Evolutionary conservation across 2,888 invertebrate genomes (phyloP), one percentile per base, ranked within the genome.

Genomic region (Arenicola marina): DNA sequence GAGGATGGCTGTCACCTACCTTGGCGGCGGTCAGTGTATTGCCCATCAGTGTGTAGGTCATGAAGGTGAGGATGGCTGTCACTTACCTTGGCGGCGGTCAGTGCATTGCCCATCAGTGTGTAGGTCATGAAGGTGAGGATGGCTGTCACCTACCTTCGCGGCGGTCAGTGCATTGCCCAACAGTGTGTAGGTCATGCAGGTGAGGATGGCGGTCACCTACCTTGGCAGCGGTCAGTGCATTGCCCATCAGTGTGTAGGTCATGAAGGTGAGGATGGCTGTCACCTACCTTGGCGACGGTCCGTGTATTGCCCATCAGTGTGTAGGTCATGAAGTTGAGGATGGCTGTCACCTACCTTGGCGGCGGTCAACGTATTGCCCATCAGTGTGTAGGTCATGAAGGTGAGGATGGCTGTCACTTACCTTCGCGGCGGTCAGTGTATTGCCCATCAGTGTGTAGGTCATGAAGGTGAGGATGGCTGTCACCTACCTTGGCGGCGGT

Each of bases 351-450:
- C n/a, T n/a, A n/a, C n/a, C n/a, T n/a, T n/a, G n/a, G n/a, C n/a
- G n/a, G n/a, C n/a, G n/a, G n/a, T n/a, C n/a, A n/a, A n/a, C n/a
- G 88, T 85, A 72, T 85, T 91, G 87, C 63, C 93, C 90, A 85
- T 71, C 55, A 84, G 64, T 1, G 82, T 79, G 72, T 85, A 85
- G 1, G 85, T 84, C n/a, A 80, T 75, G 67, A 86, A 84, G 24
- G 85, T 85, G 18, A 84, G 75, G 21, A 85, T 82, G 60, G 81
- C n/a, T n/a, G n/a, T n/a, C n/a, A n/a, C n/a, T n/a, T n/a, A n/a
- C n/a, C n/a, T n/a, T n/a, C n/a, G n/a, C n/a, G n/a, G n/a, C n/a
- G n/a, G n/a, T n/a, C n/a, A n/a, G n/a, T n/a, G n/a, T n/a, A n/a
- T n/a, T n/a, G n/a, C n/a, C n/a, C n/a, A n/a, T n/a, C n/a, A n/a